phyloP scores from a whole-genome alignment of 2,113 vertebrate genomes.

The Lophochroa leadbeateri region DNA sequence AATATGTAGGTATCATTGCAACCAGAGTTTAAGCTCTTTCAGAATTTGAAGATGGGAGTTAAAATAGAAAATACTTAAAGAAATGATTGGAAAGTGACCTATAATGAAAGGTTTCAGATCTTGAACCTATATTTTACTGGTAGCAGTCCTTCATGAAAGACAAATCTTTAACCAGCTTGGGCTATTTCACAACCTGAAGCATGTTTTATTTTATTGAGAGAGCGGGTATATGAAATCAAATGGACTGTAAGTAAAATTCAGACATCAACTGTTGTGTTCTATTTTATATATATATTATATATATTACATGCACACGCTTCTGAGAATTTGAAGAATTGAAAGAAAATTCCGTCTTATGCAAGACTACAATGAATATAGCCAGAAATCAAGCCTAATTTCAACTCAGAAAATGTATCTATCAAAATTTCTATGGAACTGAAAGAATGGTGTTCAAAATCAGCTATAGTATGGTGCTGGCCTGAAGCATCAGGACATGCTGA shows the following conservation, averaged over 20 bases:
- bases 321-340: not conserved
- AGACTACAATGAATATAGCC: not conserved
- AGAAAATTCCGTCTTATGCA: not conserved
- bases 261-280: not conserved
- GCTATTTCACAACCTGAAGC: not conserved
- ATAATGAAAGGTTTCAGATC: not conserved
- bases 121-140: not conserved
- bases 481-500: not conserved
- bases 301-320: not conserved
- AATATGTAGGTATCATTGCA: not conserved
- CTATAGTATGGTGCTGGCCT: not conserved
- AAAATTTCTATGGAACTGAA: not conserved
- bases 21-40: not conserved
- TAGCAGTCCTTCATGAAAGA: not conserved
- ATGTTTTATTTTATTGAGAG: not conserved
- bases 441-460: not conserved
- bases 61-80: not conserved
- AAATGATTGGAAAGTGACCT: not conserved
- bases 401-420: not conserved
- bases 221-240: not conserved
- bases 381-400: not conserved
- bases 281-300: not conserved
- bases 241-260: not conserved
- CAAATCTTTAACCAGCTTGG: not conserved
- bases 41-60: not conserved